Evolutionary conservation across 2,888 invertebrate genomes (phyloP), one percentile per base, ranked within the genome.

Genomic region (Beris morrisii): DNA sequence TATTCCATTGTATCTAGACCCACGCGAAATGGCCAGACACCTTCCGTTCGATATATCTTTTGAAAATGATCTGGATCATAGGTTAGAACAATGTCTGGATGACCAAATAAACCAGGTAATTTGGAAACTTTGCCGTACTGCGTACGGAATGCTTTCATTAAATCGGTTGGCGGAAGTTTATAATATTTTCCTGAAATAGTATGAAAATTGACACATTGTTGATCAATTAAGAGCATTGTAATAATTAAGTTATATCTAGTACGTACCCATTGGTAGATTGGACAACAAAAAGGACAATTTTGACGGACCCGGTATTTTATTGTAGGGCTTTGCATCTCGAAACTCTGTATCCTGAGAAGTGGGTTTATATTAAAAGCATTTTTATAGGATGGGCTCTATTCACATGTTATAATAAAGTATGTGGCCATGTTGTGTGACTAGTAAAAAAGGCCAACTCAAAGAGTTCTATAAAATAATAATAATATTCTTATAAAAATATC

Each of bases 1-100:
- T 76, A 70, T 43, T 68, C 70, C 43, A 80, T 72, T 1, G 76
- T 71, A 38, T 76, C 75, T 46, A 81, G 71, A 3, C 75, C 74
- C 5, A 44, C 6, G 67, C 81, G 73, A 9, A 69, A 58, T 0
- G 82, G 82, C 76, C 79, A 79, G 3, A 70, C 61, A 6, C 81
- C 81, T 73, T 81, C 79, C 31, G 74, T 70, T 46, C 81, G 73
- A 69, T 78, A 78, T 70, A 81, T 72, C 73, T 75, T 74, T 70
- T 79, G 78, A 22, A 82, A 77, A 70, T 82, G 81, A 30, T 82
- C 81, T 1, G 84, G 82, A 71, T 82, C 76, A 69, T 81, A 83
- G 22, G 78, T 66, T 15, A 78, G 70, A 1, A 82, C 75, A 7
- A 82, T 69, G 64, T 67, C 65, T 3, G 32, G 45, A 15, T 66